These are phyloP conservation scores for Rhynchonycteris naso DNA, from an alignment of 2,797 vertebrate species.

Conservation along the genomic window DNA sequence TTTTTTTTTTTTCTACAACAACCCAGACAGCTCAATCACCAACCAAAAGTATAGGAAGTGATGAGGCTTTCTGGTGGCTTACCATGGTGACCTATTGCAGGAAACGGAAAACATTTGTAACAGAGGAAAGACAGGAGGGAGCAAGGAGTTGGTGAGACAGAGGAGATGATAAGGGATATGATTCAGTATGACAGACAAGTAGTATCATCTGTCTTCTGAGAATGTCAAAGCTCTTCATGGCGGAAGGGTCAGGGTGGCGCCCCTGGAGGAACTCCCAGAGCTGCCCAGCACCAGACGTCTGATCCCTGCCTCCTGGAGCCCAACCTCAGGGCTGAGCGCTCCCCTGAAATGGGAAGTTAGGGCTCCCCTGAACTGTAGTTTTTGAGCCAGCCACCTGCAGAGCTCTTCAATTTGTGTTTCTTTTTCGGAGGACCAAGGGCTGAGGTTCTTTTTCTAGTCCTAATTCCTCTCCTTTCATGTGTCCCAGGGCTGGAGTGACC, in stretches of 20 bases:
- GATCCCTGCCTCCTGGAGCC: background rate
- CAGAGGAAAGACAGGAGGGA: background rate
- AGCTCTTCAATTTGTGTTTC: background rate
- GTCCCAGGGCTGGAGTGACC: background rate
- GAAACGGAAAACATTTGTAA: background rate
- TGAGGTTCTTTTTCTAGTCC: background rate
- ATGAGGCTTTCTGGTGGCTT: background rate
- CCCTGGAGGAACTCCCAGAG: background rate
- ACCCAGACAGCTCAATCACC: background rate
- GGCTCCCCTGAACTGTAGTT: background rate
- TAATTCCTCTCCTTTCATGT: background rate
- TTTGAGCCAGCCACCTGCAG: background rate
- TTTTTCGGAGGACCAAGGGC: background rate
- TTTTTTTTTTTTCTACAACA: background rate
- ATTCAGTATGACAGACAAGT: background rate
- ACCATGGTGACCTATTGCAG: background rate
- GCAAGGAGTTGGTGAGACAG: background rate
- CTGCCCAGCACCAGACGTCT: background rate
- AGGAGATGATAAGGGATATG: background rate
- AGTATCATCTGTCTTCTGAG: background rate
- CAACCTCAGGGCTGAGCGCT: background rate
- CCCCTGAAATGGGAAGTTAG: too few species aligned
- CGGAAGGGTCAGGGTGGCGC: too few species aligned
- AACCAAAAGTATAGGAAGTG: background rate
- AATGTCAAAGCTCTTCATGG: background rate